These are phyloP conservation scores for Calephelis nemesis DNA, from an alignment of 1,140 invertebrate genomes.

Conservation along the genomic window DNA sequence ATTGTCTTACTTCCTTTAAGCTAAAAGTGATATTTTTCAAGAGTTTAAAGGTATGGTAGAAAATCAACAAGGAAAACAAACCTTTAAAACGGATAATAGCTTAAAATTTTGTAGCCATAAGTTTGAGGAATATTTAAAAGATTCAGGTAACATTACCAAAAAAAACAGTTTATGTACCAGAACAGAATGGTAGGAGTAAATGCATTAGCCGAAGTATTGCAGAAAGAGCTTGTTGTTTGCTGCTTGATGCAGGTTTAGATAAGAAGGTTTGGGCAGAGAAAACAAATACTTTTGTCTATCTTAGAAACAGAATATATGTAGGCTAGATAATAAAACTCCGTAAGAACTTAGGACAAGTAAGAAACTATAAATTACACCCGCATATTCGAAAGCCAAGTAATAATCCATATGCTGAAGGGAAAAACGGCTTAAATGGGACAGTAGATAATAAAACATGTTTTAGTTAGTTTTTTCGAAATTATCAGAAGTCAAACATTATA, in stretches of 20 bases:
- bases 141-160: slow-evolving; percentile 28
- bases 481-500: no score
- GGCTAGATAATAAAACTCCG: slow-evolving; percentile 30
- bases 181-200: slow-evolving; percentile 35
- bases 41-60: slow-evolving; percentile 29
- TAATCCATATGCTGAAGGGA: slow-evolving; percentile 33
- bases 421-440: not conserved
- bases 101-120: slow-evolving; percentile 27
- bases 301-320: slow-evolving; percentile 28
- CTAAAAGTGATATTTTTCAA: slow-evolving; percentile 30
- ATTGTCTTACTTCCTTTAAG: slow-evolving; percentile 27
- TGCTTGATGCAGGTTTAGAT: slow-evolving; percentile 21
- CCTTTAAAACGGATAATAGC: slow-evolving; percentile 31
- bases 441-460: no score
- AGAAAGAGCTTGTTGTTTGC: slow-evolving; percentile 24
- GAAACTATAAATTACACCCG: slow-evolving; percentile 33
- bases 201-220: slow-evolving; percentile 29
- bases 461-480: no score
- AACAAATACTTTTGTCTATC: slow-evolving; percentile 32
- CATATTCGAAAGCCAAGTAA: slow-evolving; percentile 31
- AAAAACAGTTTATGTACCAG: slow-evolving; percentile 27
- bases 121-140: slow-evolving; percentile 29
- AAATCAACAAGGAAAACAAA: slow-evolving; percentile 28
- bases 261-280: slow-evolving; percentile 30
- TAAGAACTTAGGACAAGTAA: slow-evolving; percentile 32